phyloP scores from a whole-genome alignment of 2,888 invertebrate genomes.

The Dascillus cervinus region DNA sequence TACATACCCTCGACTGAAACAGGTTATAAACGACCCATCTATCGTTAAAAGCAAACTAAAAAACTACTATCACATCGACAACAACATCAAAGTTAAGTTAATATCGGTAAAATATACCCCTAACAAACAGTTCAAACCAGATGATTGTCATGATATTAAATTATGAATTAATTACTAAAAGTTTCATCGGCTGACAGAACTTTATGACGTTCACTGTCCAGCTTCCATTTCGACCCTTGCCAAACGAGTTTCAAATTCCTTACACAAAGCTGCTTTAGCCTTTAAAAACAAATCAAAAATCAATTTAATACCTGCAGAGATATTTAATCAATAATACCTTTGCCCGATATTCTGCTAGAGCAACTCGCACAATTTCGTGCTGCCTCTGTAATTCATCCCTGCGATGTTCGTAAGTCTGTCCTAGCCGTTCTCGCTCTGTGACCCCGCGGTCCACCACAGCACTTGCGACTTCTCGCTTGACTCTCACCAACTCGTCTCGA shows the following conservation, averaged over 20 bases:
- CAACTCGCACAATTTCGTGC: slow-evolving; percentile 68
- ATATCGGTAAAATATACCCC: too few relatives aligned
- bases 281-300: slow-evolving; percentile 19
- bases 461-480: slow-evolving; percentile 75
- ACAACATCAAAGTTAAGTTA: too few relatives aligned
- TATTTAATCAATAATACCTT: slow-evolving; percentile 43
- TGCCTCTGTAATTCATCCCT: slow-evolving; percentile 67
- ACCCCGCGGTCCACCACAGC: slow-evolving; percentile 85
- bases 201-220: too few relatives aligned
- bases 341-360: slow-evolving; percentile 57
- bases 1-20: too few relatives aligned
- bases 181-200: too few relatives aligned
- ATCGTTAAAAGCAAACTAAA: too few relatives aligned
- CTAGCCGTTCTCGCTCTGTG: slow-evolving; percentile 75
- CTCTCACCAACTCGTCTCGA: slow-evolving; percentile 80
- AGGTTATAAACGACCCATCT: too few relatives aligned
- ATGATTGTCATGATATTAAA: too few relatives aligned
- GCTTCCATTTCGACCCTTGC: slow-evolving; percentile 37
- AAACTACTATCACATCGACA: too few relatives aligned
- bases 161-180: too few relatives aligned
- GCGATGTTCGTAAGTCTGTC: slow-evolving; percentile 67
- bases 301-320: neutral
- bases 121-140: too few relatives aligned
- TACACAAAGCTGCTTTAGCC: slow-evolving; percentile 37
- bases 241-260: slow-evolving; percentile 40